Percentiles rank a stretch among this genome's conserved stretches.
Evolutionary conservation across 2,113 vertebrate species (phyloP).

Genomic region (Planiliza haematocheilus): DNA sequence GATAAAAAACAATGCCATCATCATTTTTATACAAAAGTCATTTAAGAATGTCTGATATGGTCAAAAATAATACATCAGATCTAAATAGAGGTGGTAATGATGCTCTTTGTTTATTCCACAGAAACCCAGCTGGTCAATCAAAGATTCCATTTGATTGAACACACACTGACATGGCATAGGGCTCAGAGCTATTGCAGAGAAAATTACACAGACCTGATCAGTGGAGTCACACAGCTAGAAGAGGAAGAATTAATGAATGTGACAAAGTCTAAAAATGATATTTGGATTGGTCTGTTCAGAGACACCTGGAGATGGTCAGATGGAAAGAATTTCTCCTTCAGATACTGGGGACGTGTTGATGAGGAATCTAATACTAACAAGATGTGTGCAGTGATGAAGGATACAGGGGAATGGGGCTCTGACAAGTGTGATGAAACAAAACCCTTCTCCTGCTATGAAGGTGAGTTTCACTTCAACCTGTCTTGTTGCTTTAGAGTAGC

Average conservation of each 20-base stretch:
- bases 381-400: too few species aligned
- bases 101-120: conserved; percentile 4
- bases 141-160: rapidly evolving
- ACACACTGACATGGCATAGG: rapidly evolving
- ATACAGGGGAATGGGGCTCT: not conserved
- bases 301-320: not conserved
- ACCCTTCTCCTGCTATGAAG: not conserved
- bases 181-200: conserved; percentile 24
- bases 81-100: too few species aligned
- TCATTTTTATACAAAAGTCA: too few species aligned
- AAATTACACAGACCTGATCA: conserved; percentile 11
- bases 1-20: too few species aligned
- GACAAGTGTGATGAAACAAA: not conserved
- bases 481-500: too few species aligned
- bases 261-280: too few species aligned
- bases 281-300: not conserved
- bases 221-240: not conserved
- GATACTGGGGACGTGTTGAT: not conserved
- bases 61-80: too few species aligned
- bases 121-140: rapidly evolving
- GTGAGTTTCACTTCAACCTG: not conserved
- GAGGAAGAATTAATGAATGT: not conserved
- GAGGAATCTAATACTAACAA: not conserved
- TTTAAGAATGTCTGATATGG: too few species aligned
- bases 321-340: not conserved